Conservation (phyloP, 92 coral and sea anemone species). For the Porites rus region DNA sequence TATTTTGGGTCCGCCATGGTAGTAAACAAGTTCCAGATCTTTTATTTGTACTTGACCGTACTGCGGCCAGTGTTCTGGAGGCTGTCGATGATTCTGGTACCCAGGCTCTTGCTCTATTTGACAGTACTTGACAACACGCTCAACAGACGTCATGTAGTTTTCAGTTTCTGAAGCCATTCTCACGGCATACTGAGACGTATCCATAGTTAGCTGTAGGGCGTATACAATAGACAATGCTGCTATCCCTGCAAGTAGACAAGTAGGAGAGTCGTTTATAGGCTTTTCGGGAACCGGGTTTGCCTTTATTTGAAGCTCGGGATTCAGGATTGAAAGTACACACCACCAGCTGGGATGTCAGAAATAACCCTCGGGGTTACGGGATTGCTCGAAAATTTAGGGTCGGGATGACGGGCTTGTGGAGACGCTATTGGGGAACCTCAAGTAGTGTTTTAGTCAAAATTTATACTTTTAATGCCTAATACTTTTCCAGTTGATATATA, state of each 20-base stretch:
- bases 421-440: too few relatives aligned
- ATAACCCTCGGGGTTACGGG: too few relatives aligned
- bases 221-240: background rate
- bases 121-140: background rate
- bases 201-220: background rate
- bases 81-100: background rate
- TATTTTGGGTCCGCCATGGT: background rate
- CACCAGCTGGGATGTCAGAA: too few relatives aligned
- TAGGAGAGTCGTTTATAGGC: background rate
- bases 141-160: constrained; percentile 22
- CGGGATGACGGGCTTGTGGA: too few relatives aligned
- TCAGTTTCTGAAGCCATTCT: background rate
- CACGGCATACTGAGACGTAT: background rate
- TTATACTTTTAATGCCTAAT: too few relatives aligned
- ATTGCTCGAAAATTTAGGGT: too few relatives aligned
- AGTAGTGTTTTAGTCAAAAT: too few relatives aligned
- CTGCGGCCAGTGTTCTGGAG: background rate
- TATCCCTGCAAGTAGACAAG: background rate
- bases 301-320: too few relatives aligned
- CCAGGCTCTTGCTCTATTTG: background rate
- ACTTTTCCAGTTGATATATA: too few relatives aligned
- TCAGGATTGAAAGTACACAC: too few relatives aligned
- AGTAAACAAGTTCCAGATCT: background rate
- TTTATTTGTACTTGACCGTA: background rate
- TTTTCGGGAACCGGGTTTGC: too few relatives aligned